Base-by-base conservation (phyloP, 2,113 vertebrate species). In the Oncorhynchus keta region DNA sequence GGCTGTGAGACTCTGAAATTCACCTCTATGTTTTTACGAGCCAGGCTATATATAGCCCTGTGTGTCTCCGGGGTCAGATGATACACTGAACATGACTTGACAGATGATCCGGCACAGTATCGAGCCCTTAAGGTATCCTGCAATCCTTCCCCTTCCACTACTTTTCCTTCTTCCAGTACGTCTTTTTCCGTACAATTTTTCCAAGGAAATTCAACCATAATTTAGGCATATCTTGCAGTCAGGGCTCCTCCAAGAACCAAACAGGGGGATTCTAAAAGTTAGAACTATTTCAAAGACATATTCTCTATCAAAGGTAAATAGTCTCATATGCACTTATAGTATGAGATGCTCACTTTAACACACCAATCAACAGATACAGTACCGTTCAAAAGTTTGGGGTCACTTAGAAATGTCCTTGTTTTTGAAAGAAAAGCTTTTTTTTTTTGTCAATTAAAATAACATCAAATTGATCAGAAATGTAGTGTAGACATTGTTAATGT, bases 41-140 rank as follows among this genome's bases (percentile, higher is more conserved):
- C 35, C 7, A 13, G 26, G 78, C 73, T 84, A 79, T 85, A 85
- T 81, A 79, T 83, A 81, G 75, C 26, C 61, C 61, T 55, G 16
- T 32, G 18, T 74, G 18, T 77, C 68, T 76, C 39, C 48, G 28
- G 62, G 68, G 73, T 11, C 39, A 45, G 39, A 11, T 11, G 39
- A 9, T 45, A 45, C 8, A 11, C 39, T 45, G 39, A 39, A 39
- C 35, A 39, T 39, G 35, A 45, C 39, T 45, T 45, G 9, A 77
- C 22, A 70, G 77, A 76, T 79, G 73, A 48, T 18, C 35, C 30
- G 28, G 61, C 20, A 68, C 61, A 32, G 55, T 28, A 71, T 71
- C 61, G n/a, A 45, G 69, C 70, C 71, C 69, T 70, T 68, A 45
- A 30, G 61, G 39, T 71, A 65, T 70, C 62, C 64, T 71, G 7